Evolutionary conservation across 2,113 vertebrate species (phyloP), one percentile per base, ranked within the genome.

Genomic region (Heterotis niloticus): DNA sequence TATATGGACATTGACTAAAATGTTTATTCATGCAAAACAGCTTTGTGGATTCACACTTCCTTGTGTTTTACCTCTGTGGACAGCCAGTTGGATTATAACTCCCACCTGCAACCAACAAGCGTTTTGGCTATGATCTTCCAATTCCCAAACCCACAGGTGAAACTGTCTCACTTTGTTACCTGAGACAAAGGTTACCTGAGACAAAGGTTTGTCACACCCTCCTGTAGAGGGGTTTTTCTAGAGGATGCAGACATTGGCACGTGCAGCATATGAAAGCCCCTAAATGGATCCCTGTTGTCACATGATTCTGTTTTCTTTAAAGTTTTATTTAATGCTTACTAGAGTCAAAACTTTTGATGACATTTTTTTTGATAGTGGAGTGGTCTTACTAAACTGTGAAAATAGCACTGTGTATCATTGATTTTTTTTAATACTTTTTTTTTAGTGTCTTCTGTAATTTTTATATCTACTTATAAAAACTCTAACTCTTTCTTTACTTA

Each of bases 301-400:
- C 59, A 3, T 57, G 28, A 34, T 17, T 2, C 10, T 13, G 1
- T 17, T 5, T 75, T 18, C 28, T 74, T 74, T 74, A 12, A 59
- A 74, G 54, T 56, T 74, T 74, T 74, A 26, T 57, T 74, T 74
- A 74, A 57, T 14, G 59, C 59, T 4, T 1, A 62, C 14, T 62
- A 17, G 13, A 20, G 59, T 62, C 14, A 59, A 74, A 54, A 24
- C 57, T 12, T 57, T 59, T 26, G 23, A 74, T 57, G 26, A 18
- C 56, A 74, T 57, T 28, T 52, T 24, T 44, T 26, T 74, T 74
- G 54, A 74, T 74, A 14, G 14, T 28, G 24, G 51, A 29, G 14
- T 29, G 71, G n/a, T 28, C 71, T 74, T 54, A n/a, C 12, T 23
- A 16, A 74, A 74, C 1, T 51, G 26, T 44, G n/a, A 65, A 4